Evolutionary conservation across 1,140 invertebrate species (phyloP), one percentile per base, ranked within the genome.

Genomic region (Aphaenogaster floridana): DNA sequence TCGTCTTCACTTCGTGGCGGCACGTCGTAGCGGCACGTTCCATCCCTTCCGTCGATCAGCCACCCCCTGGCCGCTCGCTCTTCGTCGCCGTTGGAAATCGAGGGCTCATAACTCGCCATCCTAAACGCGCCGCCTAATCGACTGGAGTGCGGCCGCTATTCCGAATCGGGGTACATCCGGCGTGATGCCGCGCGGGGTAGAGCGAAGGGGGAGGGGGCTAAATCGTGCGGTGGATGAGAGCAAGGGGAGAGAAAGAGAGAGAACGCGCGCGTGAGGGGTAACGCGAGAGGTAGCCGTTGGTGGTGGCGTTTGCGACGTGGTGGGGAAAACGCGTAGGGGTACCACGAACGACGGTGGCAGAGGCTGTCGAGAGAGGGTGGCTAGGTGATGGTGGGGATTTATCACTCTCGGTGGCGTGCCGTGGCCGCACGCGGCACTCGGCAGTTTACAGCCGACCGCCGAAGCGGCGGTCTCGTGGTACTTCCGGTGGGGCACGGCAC

Each of bases 361-460:
- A 89, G 79, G 39, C 21, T 21, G 52, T 17, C 17, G 87, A 6
- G n/a, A 68, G 85, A 21, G 54, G 52, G 9, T 57, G 50, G 50
- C 78, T 9, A 39, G 86, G 8, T 4, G 66, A 89, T 76, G 87
- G 92, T 92, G 93, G 92, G 93, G 92, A 93, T 95, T 94, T 94
- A 94, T 94, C 93, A 93, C 91, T 86, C 61, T 91, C 89, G 92
- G 93, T 94, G 93, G 94, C 94, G 94, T 94, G 94, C 93, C 90
- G 93, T 91, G 90, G 91, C 89, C 66, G 88, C 89, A 89, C 91
- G 89, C 93, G 93, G 90, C 94, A 95, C 94, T 94, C 95, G 95
- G 94, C 95, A 95, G 95, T 95, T 95, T 94, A 94, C 93, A 93
- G 93, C 91, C 94, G 93, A 91, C 93, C 88, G 88, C 87, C 93